These are phyloP conservation scores for Lepidostoma basale DNA, from an alignment of 1,140 invertebrate genomes.

Conservation along the genomic window DNA sequence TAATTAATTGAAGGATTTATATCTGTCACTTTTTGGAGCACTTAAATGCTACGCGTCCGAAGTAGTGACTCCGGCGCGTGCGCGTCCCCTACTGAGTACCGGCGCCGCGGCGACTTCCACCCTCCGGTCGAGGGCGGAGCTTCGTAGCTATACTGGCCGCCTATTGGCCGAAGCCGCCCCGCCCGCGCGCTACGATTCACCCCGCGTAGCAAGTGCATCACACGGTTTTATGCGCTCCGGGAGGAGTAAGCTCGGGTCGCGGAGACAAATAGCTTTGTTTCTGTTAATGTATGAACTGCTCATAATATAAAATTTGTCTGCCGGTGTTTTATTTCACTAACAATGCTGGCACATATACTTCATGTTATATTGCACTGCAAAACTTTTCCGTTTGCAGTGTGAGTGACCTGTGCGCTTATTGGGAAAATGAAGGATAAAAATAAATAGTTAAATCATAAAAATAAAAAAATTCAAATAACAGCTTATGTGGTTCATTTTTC, in stretches of 20 bases:
- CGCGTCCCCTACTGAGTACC: slow-evolving; percentile 20
- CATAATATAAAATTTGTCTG: too few relatives aligned
- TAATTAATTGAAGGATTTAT: too few relatives aligned
- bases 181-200: neutral
- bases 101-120: neutral
- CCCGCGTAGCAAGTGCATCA: neutral
- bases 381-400: too few relatives aligned
- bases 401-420: too few relatives aligned
- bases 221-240: neutral
- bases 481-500: too few relatives aligned
- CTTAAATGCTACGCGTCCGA: neutral
- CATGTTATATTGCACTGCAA: too few relatives aligned
- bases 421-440: too few relatives aligned
- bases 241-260: neutral
- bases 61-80: slow-evolving; percentile 18
- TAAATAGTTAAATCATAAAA: too few relatives aligned
- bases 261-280: neutral
- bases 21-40: neutral
- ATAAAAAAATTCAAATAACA: too few relatives aligned
- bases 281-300: too few relatives aligned
- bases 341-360: too few relatives aligned
- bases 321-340: too few relatives aligned
- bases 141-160: neutral
- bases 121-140: slow-evolving; percentile 1
- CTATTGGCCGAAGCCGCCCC: slow-evolving; percentile 15